A percentile compares a stretch with the other conserved stretches of the same genome.
These are phyloP conservation scores for Rhamnusium bicolor DNA, from an alignment of 2,888 invertebrate genomes.

Conservation along the genomic window DNA sequence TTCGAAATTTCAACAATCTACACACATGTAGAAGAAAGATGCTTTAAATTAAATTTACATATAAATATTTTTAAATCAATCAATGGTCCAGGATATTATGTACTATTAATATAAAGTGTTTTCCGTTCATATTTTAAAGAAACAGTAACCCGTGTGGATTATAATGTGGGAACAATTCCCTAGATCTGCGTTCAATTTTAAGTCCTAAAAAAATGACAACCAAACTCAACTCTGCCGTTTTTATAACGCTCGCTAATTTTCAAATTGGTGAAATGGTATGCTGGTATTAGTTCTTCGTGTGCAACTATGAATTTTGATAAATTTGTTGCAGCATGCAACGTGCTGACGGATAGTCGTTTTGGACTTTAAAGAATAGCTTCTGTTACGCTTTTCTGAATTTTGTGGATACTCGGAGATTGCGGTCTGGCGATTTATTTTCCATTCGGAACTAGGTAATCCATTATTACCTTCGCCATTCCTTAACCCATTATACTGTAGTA, in stretches of 20 bases:
- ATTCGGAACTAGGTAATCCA: background rate
- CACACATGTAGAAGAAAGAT: too few species aligned
- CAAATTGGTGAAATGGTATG: background rate
- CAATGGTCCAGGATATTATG: too few species aligned
- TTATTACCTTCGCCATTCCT: background rate
- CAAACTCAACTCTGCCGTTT: background rate
- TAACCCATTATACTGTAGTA: background rate
- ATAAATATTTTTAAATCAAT: too few species aligned
- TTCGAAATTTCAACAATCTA: too few species aligned
- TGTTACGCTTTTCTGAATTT: background rate
- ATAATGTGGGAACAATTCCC: background rate
- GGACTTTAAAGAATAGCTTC: background rate
- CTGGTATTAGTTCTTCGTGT: too few species aligned
- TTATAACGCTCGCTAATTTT: background rate
- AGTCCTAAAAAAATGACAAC: background rate
- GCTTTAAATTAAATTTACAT: too few species aligned
- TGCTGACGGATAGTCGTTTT: background rate
- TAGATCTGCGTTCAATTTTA: background rate
- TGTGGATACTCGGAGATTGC: background rate
- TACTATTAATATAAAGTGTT: too few species aligned
- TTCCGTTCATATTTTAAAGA: too few species aligned
- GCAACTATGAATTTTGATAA: background rate
- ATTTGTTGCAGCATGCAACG: background rate
- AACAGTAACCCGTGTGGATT: too few species aligned
- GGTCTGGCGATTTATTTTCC: background rate